phyloP scores from a whole-genome alignment of 2,888 invertebrate species.

The Antheraea yamamai region DNA sequence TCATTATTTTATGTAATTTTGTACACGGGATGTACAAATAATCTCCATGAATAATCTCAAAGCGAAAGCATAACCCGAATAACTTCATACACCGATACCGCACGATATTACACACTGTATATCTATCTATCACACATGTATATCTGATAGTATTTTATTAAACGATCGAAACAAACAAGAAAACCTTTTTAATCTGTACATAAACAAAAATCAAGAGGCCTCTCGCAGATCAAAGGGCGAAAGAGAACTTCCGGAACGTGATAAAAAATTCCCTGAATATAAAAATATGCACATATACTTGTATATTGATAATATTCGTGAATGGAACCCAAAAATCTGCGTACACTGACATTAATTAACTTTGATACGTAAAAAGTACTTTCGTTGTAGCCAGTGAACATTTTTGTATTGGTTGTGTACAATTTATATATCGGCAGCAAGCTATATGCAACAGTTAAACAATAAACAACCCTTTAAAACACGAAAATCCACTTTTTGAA shows the following conservation, averaged over 20 bases:
- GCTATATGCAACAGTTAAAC: background rate
- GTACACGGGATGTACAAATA: too few relatives aligned
- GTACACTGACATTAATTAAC: background rate
- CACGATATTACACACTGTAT: background rate
- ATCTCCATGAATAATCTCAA: background rate
- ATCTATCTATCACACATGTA: too few relatives aligned
- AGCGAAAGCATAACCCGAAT: background rate
- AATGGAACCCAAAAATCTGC: background rate
- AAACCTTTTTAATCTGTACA: constrained; percentile 60
- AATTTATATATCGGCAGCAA: background rate
- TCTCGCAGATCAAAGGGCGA: constrained; percentile 50
- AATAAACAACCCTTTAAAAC: background rate
- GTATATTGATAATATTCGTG: background rate
- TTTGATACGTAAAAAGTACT: background rate
- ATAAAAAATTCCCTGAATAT: constrained; percentile 45
- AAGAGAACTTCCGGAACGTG: constrained; percentile 28
- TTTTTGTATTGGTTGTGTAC: background rate
- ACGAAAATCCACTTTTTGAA: background rate
- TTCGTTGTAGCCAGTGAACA: background rate
- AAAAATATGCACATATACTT: background rate
- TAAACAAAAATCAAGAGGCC: constrained; percentile 62
- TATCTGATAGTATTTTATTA: constrained; percentile 2
- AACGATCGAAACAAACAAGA: constrained; percentile 37
- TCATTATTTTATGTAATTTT: too few relatives aligned
- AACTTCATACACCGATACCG: background rate